Conservation (phyloP, 2,888 invertebrate species). For the Lasioglossum pauxillum region DNA sequence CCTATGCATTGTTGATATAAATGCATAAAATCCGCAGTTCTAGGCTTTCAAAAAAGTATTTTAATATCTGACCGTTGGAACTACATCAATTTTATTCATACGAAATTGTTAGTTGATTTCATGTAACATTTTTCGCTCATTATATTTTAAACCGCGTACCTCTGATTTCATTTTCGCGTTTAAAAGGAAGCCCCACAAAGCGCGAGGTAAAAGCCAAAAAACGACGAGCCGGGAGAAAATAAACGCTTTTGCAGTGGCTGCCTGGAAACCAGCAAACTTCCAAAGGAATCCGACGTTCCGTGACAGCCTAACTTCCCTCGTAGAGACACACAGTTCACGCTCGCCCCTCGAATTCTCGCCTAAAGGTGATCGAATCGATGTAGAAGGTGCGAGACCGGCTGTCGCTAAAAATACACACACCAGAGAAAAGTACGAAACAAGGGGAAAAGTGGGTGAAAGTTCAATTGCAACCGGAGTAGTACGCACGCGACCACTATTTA, state of each 20-base stretch:
- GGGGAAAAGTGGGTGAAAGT: constrained; percentile 50
- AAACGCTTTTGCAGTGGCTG: not conserved
- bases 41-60: no score
- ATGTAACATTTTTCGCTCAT: not conserved
- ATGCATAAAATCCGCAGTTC: no score
- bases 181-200: not conserved
- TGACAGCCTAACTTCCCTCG: not conserved
- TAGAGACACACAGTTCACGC: not conserved
- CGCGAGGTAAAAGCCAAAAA: not conserved
- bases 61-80: no score
- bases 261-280: not conserved
- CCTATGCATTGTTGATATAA: no score
- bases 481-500: constrained; percentile 12
- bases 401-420: constrained; percentile 12
- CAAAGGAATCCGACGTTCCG: not conserved
- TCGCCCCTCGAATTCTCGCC: not conserved
- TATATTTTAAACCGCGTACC: not conserved
- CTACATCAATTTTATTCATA: not conserved
- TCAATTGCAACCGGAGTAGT: not conserved
- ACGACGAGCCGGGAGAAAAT: not conserved
- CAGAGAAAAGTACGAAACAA: constrained; percentile 11
- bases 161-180: not conserved
- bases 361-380: constrained; percentile 16
- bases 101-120: not conserved
- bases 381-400: not conserved